A percentile compares a stretch with the other conserved stretches of the same genome.
Evolutionary conservation across 2,113 vertebrate species (phyloP).

Genomic region (Heteronetta atricapilla): DNA sequence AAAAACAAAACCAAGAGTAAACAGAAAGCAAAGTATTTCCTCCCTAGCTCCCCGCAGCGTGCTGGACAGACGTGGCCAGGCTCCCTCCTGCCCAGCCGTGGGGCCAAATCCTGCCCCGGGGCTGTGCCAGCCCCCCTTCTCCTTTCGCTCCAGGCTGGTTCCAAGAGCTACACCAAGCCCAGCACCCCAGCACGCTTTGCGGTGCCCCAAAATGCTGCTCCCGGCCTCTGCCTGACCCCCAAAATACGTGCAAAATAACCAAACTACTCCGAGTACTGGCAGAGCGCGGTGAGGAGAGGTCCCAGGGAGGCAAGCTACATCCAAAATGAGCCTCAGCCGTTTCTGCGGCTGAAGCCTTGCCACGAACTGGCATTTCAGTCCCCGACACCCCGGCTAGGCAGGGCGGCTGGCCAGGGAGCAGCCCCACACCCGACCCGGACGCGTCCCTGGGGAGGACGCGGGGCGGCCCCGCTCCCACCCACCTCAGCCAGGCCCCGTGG

Average conservation of each 20-base stretch:
- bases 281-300: not conserved
- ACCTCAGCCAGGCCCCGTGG: not conserved
- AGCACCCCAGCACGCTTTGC: not conserved
- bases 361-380: accelerated
- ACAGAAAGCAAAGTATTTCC: conserved; percentile 7
- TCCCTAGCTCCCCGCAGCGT: not conserved
- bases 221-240: not conserved
- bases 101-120: not conserved
- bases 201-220: not conserved
- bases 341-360: not conserved
- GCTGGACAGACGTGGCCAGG: not conserved
- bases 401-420: not conserved
- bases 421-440: not conserved
- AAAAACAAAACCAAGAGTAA: conserved; percentile 48
- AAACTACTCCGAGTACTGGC: not conserved
- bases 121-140: not conserved
- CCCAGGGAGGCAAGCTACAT: accelerated
- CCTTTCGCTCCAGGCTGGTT: not conserved
- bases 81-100: not conserved
- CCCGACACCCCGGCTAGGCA: accelerated
- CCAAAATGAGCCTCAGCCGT: not conserved
- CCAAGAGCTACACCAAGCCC: not conserved
- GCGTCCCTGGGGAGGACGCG: accelerated
- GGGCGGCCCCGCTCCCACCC: not conserved
- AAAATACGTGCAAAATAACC: not conserved